A percentile compares a stretch with the other conserved stretches of the same genome.
Evolutionary conservation across 2,797 vertebrate species (phyloP).

Genomic region (Ara ararauna): DNA sequence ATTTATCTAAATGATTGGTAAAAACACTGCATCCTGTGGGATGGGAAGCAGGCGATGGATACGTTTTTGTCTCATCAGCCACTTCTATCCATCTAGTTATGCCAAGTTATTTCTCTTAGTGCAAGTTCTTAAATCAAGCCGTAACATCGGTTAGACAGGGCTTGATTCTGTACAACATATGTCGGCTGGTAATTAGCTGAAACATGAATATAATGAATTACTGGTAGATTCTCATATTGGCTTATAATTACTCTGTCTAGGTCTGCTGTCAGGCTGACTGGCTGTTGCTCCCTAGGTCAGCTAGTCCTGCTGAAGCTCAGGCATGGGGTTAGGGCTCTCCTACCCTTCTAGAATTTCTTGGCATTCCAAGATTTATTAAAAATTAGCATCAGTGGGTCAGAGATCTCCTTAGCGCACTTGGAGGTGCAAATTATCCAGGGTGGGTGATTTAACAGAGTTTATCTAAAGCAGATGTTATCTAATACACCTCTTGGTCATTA

Average conservation of each 20-base stretch:
- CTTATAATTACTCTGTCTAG: slow-evolving; percentile 23
- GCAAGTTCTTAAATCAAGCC: slow-evolving; percentile 24
- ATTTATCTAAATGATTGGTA: not conserved
- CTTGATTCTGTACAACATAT: not conserved
- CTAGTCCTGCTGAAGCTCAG: not conserved
- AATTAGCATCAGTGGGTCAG: slow-evolving; percentile 44
- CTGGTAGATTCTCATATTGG: not conserved
- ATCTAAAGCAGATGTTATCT: slow-evolving; percentile 62
- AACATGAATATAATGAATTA: slow-evolving; percentile 15
- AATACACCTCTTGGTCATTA: not conserved
- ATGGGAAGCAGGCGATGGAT: not conserved
- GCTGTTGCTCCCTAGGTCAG: not conserved
- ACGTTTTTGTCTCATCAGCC: not conserved
- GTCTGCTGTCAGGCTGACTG: not conserved
- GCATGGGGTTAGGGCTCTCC: not conserved
- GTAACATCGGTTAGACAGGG: not conserved
- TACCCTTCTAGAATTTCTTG: slow-evolving; percentile 61
- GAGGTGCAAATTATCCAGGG: slow-evolving; percentile 53
- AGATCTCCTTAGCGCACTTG: not conserved
- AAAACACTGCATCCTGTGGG: not conserved
- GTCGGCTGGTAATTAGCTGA: slow-evolving; percentile 35
- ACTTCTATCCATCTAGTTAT: not conserved
- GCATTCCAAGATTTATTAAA: slow-evolving; percentile 72
- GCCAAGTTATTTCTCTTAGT: not conserved
- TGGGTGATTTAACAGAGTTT: slow-evolving; percentile 23